Conservation (phyloP, 2,113 vertebrate genomes). For the Macheiramphus alcinus region DNA sequence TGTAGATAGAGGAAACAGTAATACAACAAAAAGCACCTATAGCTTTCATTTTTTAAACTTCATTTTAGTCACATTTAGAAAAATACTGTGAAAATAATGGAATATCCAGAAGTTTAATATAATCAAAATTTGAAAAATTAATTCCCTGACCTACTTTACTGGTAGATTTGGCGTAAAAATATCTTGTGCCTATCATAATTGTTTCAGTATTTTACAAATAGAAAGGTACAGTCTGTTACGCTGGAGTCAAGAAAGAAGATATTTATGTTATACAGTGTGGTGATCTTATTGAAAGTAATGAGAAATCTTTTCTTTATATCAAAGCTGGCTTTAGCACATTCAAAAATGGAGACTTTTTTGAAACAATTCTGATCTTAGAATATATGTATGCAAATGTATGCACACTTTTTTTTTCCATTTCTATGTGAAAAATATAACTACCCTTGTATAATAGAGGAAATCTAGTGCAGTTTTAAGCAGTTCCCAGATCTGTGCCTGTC, state of each 20-base stretch:
- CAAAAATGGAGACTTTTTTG: not conserved
- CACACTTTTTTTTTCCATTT: not conserved
- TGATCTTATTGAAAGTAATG: not conserved
- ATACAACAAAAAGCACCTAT: not conserved
- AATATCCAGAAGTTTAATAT: not conserved
- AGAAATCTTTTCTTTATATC: not conserved
- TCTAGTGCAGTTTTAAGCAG: not conserved
- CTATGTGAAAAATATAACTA: not conserved
- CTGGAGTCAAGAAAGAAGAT: not conserved
- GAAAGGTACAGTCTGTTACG: not conserved
- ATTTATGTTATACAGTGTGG: not conserved
- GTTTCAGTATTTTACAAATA: not conserved
- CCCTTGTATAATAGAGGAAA: not conserved
- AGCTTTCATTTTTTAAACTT: not conserved
- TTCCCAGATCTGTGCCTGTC: not conserved
- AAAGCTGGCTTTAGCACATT: not conserved
- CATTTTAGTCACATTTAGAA: not conserved
- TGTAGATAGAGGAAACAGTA: not conserved
- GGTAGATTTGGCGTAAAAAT: not conserved
- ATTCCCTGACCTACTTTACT: not conserved
- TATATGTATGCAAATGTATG: not conserved
- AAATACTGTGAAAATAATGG: not conserved
- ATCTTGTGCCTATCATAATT: not conserved
- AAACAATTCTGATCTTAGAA: not conserved
- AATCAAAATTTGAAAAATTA: not conserved